Conservation (phyloP, 2,888 invertebrate species). For the Pimpla rufipes region DNA sequence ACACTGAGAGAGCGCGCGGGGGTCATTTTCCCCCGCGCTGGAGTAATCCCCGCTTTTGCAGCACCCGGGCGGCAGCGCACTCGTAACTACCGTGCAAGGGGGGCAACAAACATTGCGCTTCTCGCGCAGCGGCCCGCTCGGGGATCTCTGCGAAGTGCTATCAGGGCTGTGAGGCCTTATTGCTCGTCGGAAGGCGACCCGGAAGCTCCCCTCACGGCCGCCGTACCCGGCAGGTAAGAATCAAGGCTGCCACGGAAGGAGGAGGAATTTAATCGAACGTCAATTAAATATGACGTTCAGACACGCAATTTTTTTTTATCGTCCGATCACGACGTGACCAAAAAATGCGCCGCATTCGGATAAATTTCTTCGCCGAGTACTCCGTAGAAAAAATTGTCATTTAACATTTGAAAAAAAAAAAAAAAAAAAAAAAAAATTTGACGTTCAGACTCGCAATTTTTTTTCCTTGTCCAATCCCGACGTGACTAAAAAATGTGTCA, state of each 20-base stretch:
- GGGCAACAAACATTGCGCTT: conserved; percentile 29
- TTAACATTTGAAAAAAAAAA: no score
- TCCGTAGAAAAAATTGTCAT: no score
- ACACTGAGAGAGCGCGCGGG: background rate
- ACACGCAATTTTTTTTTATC: no score
- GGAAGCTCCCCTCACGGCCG: background rate
- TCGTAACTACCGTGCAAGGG: conserved; percentile 61
- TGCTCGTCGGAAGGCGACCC: background rate
- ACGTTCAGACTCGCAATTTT: no score
- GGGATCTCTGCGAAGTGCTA: conserved; percentile 31
- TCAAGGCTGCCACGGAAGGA: background rate
- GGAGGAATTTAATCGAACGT: background rate
- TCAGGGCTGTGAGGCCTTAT: background rate
- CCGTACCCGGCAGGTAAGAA: background rate
- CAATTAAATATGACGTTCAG: no score
- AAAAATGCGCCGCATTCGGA: no score
- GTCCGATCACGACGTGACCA: no score
- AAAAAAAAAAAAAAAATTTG: no score
- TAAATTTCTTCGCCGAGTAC: no score
- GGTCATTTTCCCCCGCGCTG: background rate
- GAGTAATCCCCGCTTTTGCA: background rate
- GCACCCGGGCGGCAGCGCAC: conserved; percentile 17
- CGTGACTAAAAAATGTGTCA: no score
- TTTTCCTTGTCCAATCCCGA: no score
- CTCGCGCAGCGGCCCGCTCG: background rate